Base-by-base conservation (phyloP, 1,140 invertebrate genomes). In the Atta texana region DNA sequence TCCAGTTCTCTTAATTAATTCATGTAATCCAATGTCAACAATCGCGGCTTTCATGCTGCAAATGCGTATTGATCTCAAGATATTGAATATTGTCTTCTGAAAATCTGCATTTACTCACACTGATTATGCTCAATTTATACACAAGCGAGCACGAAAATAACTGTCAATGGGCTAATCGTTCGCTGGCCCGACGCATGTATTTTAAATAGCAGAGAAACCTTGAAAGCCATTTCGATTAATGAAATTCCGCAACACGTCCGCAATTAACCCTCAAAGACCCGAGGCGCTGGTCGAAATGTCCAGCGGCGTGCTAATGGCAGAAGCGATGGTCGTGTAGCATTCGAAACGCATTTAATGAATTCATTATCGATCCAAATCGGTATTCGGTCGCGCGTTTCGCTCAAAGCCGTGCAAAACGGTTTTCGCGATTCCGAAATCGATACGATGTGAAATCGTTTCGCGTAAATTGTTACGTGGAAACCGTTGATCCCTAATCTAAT, bases 211-310 rank as follows among this genome's bases (percentile, higher is more conserved):
- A 88, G 44, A 86, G 77, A 75, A 91, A 87, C 90, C 85, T 87
- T 86, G 90, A 91, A 89, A 91, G 85, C 89, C 81, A 89, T 91
- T 91, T 89, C 90, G 89, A 91, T 91, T 91, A 91, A 91, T 91
- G 88, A 82, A 91, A 91, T 91, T 91, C 90, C 90, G 90, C 90
- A 91, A 91, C 89, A 88, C 88, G 90, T 68, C 89, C 90, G 90
- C 90, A 91, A 91, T 91, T 91, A 89, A 91, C 90, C 88, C 90
- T 91, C 90, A 91, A 91, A 91, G 90, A 91, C 89, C 90, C 85
- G 85, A 91, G 87, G 90, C 85, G 87, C 71, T 82, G 80, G 53
- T 87, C 87, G 87, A 91, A 91, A 82, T 84, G 81, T 89, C 89
- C 87, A 77, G 63, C 85, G 61, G 78, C 85, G 90, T 72, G 89